Conservation (phyloP, 2,113 vertebrate genomes). For the Macroglossus sobrinus region DNA sequence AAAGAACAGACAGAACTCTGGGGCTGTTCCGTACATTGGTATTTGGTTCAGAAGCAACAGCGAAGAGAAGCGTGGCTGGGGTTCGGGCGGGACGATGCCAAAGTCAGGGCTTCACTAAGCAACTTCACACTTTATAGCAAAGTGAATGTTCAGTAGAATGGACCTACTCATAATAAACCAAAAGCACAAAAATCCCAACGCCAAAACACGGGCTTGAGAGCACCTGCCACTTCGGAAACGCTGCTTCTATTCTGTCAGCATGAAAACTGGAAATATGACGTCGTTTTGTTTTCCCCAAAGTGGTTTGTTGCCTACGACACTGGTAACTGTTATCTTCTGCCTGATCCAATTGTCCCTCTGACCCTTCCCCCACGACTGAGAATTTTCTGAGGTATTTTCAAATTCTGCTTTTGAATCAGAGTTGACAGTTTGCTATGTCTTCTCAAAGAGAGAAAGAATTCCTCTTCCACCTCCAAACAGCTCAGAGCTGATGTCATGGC, state of each 20-base stretch:
- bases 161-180: neutral
- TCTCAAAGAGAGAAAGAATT: neutral
- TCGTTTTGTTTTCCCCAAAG: neutral
- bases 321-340: neutral
- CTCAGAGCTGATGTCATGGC: neutral
- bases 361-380: neutral
- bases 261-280: neutral
- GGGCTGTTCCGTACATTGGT: neutral
- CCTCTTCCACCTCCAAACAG: neutral
- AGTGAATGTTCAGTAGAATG: neutral
- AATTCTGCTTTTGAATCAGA: constrained; percentile 30
- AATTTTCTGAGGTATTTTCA: neutral
- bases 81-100: neutral
- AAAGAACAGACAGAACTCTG: neutral
- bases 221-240: neutral
- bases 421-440: neutral
- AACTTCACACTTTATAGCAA: neutral
- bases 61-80: neutral
- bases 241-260: neutral
- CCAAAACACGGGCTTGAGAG: neutral
- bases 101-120: neutral
- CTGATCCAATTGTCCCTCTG: neutral
- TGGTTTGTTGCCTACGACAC: neutral
- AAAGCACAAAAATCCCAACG: neutral
- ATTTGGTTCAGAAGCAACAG: neutral